These are phyloP conservation scores for Saturnia pavonia DNA, from an alignment of 2,888 invertebrate genomes.

Conservation along the genomic window DNA sequence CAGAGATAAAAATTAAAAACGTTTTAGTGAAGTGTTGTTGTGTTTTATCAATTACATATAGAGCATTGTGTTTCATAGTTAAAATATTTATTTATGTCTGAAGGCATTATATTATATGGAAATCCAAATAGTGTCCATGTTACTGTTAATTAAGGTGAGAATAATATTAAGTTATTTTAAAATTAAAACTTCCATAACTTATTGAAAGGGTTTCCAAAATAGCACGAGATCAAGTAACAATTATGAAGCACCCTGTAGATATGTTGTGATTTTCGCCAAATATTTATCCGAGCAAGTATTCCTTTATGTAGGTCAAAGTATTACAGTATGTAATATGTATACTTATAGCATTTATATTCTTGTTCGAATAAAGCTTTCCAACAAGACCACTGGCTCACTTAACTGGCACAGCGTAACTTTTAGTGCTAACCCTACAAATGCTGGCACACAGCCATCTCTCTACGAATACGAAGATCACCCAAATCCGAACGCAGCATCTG, in stretches of 20 bases:
- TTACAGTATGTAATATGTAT: slow-evolving; percentile 34
- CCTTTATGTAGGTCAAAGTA: slow-evolving; percentile 44
- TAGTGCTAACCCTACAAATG: slow-evolving; percentile 70
- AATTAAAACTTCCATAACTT: neutral
- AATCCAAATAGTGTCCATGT: neutral
- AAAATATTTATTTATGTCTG: neutral
- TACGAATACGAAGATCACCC: slow-evolving; percentile 62
- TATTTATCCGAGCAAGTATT: slow-evolving; percentile 17
- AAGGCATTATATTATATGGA: neutral
- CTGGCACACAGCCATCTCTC: slow-evolving; percentile 73
- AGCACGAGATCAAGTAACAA: slow-evolving; percentile 31
- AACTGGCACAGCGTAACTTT: slow-evolving; percentile 44
- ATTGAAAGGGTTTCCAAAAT: slow-evolving; percentile 22
- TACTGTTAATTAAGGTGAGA: neutral
- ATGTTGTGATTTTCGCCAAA: slow-evolving; percentile 11
- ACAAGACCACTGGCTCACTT: slow-evolving; percentile 60
- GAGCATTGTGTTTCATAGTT: neutral
- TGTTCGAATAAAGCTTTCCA: slow-evolving; percentile 65
- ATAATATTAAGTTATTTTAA: neutral
- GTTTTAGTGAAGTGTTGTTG: slow-evolving; percentile 1
- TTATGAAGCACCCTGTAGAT: slow-evolving; percentile 31
- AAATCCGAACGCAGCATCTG: slow-evolving; percentile 68
- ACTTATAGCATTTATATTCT: slow-evolving; percentile 54
- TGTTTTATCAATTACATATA: too few relatives aligned
- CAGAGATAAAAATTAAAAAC: neutral